These are phyloP conservation scores for Cryptus viduatorius DNA, from an alignment of 2,888 invertebrate species.

Conservation along the genomic window DNA sequence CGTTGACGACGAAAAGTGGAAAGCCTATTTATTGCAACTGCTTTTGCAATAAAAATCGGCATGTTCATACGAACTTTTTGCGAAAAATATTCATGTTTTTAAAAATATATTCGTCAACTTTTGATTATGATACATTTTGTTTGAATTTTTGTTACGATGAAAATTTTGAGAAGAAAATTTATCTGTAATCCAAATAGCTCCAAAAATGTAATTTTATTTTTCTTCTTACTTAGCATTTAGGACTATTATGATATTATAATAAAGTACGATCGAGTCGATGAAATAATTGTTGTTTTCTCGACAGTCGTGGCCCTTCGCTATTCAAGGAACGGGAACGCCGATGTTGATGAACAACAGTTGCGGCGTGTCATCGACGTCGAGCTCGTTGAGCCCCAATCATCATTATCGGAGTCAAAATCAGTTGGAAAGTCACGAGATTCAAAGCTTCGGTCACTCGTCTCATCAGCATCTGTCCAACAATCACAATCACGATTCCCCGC, in stretches of 20 bases:
- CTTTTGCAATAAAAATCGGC: too few relatives aligned
- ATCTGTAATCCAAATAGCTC: too few relatives aligned
- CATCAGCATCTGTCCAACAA: constrained; percentile 75
- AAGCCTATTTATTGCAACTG: too few relatives aligned
- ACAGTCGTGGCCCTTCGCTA: constrained; percentile 94
- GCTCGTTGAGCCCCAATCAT: constrained; percentile 71
- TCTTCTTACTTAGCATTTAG: too few relatives aligned
- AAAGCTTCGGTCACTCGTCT: constrained; percentile 75
- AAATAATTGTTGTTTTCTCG: constrained; percentile 76
- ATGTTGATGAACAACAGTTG: constrained; percentile 78
- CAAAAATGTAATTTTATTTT: too few relatives aligned
- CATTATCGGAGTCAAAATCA: constrained; percentile 75
- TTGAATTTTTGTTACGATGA: too few relatives aligned
- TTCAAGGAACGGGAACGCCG: constrained; percentile 85
- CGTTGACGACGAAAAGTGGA: neutral
- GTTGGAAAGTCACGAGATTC: constrained; percentile 74
- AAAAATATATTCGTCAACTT: too few relatives aligned
- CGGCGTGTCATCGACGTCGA: constrained; percentile 76
- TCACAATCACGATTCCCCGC: constrained; percentile 77
- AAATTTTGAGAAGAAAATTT: too few relatives aligned
- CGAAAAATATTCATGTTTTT: too few relatives aligned
- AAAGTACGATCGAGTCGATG: neutral
- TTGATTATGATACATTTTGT: constrained; percentile 24
- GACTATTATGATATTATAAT: too few relatives aligned
- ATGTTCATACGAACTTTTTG: too few relatives aligned